Base-by-base conservation (phyloP, 2,797 vertebrate genomes). In the Remorina albescens region DNA sequence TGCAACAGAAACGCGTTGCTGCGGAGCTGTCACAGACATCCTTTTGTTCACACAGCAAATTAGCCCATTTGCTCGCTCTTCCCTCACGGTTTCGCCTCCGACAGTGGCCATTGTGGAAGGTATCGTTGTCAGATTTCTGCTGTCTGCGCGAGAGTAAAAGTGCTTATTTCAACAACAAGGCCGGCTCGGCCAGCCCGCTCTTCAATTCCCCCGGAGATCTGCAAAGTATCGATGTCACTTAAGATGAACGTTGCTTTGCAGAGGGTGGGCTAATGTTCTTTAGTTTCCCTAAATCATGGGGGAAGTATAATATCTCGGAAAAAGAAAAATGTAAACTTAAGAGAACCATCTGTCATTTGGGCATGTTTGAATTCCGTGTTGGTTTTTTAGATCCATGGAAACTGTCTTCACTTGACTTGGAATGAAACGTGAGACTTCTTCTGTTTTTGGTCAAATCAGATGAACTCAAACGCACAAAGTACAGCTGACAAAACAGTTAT, bases 41-140 rank as follows among this genome's bases (percentile, higher is more conserved):
- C 76, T 67, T 90, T 90, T 91, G 89, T 91, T 86, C 81, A 50
- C 71, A 7, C 51, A 51, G 78, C 82, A 86, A 89, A 90, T 88
- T 70, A 89, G 84, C 82, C 76, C 62, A 30, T 86, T 83, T 83
- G 79, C 84, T 75, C 28, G 67, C 74, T 80, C 66, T 78, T 76
- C 71, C 83, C 71, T 83, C 72, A 26, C 41, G 5, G 50, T 66
- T 67, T 71, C 30, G 66, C 74, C 79, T 80, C 39, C 61, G 26
- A 86, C 86, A 81, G 70, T 74, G 59, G 61, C 71, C 69, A 74
- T 82, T 87, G 87, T 87, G 77, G 68, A 60, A 85, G 59, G 74
- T 84, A 77, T 83, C 70, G 46, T 62, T 79, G 80, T 86, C 80
- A 75, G 63, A 74, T 89, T 88, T 86, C 80, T 87, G 83, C 83